Conservation (phyloP, 2,797 vertebrate genomes). For the Coregonus ussuriensis region DNA sequence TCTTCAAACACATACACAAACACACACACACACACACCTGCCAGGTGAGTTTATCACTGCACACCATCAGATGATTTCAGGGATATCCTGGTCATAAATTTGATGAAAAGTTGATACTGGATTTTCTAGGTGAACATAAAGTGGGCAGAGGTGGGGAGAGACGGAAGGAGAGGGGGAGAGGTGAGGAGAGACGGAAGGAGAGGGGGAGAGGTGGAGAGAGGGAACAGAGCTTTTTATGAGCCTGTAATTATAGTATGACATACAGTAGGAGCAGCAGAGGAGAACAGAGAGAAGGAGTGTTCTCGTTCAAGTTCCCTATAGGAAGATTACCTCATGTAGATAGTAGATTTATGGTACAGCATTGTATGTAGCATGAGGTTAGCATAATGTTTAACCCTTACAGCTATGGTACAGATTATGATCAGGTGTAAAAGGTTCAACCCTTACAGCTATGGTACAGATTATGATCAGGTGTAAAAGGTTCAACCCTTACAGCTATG, state of each 20-base stretch:
- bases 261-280: neutral
- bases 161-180: too few relatives aligned
- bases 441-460: too few relatives aligned
- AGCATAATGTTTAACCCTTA: too few relatives aligned
- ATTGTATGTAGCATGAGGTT: too few relatives aligned
- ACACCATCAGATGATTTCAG: conserved; percentile 6
- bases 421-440: too few relatives aligned
- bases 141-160: neutral
- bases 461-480: too few relatives aligned
- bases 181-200: too few relatives aligned
- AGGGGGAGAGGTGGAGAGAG: too few relatives aligned
- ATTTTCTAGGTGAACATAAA: neutral
- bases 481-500: too few relatives aligned
- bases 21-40: conserved; percentile 26
- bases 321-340: conserved; percentile 49
- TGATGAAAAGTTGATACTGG: conserved; percentile 19
- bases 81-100: conserved; percentile 39
- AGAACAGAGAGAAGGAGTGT: conserved; percentile 52
- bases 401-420: too few relatives aligned
- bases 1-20: neutral
- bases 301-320: conserved; percentile 38
- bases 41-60: conserved; percentile 37
- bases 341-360: conserved; percentile 16
- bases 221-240: conserved; percentile 35
- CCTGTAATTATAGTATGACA: conserved; percentile 45